Conservation (phyloP, 2,888 invertebrate species). For the Latheticus oryzae region DNA sequence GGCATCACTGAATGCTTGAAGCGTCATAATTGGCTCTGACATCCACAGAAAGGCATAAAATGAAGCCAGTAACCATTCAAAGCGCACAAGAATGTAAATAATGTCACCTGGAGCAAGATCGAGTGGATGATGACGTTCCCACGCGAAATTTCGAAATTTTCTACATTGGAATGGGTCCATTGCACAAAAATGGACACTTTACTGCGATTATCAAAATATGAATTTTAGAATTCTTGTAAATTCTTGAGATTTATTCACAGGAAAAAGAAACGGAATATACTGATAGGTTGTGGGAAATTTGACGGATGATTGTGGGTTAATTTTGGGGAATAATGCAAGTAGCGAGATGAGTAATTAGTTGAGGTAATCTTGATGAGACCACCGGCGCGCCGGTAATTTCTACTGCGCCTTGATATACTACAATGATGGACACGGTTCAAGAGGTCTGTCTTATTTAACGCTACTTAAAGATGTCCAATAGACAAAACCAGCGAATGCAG, state of each 20-base stretch:
- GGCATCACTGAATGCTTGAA: slow-evolving; percentile 1
- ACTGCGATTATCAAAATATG: neutral
- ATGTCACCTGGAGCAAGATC: slow-evolving; percentile 13
- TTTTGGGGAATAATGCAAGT: slow-evolving; percentile 22
- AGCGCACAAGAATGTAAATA: slow-evolving; percentile 13
- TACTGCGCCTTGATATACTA: slow-evolving; percentile 54
- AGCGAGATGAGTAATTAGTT: slow-evolving; percentile 33
- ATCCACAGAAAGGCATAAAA: slow-evolving; percentile 2
- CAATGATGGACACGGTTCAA: slow-evolving; percentile 56
- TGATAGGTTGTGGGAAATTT: slow-evolving; percentile 9
- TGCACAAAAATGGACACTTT: too few species aligned
- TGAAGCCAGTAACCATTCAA: slow-evolving; percentile 7
- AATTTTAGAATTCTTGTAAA: too few species aligned
- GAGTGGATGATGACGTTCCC: slow-evolving; percentile 5
- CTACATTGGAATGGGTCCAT: too few species aligned
- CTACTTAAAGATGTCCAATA: slow-evolving; percentile 59
- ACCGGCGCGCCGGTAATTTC: slow-evolving; percentile 52
- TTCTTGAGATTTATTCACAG: neutral
- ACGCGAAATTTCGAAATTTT: slow-evolving; percentile 11
- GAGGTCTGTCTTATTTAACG: slow-evolving; percentile 58
- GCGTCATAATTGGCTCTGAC: slow-evolving; percentile 25
- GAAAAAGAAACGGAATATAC: slow-evolving; percentile 1
- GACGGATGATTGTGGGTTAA: neutral
- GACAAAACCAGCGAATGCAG: slow-evolving; percentile 56
- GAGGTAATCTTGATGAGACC: slow-evolving; percentile 55